phyloP scores from a whole-genome alignment of 2,113 vertebrate species.

The Gallinago media region DNA sequence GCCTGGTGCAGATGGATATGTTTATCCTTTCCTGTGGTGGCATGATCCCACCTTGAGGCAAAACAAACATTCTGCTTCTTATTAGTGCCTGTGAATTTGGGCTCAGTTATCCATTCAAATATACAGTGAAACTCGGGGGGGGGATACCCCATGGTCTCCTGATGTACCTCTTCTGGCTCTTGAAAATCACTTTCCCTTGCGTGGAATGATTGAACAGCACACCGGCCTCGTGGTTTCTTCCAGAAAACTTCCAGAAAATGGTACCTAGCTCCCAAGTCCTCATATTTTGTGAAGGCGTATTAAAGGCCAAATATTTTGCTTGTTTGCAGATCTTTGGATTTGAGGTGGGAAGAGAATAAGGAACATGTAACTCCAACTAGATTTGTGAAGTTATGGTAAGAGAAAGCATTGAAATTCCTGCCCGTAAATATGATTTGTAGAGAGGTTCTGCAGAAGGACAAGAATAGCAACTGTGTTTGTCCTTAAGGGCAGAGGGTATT shows the following conservation, averaged over 20 bases:
- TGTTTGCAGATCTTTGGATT: conserved; percentile 12
- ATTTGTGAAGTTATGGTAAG: conserved; percentile 45
- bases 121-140: not conserved
- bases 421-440: not conserved
- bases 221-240: not conserved
- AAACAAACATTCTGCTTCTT: not conserved
- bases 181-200: not conserved
- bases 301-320: not conserved
- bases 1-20: not conserved
- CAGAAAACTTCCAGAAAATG: not conserved
- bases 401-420: not conserved
- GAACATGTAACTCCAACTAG: not conserved
- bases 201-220: not conserved
- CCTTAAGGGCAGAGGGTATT: not conserved
- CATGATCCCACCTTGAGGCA: not conserved
- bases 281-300: not conserved
- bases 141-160: not conserved
- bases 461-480: not conserved
- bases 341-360: not conserved
- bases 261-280: not conserved
- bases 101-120: not conserved
- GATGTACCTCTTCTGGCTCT: not conserved
- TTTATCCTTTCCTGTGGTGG: not conserved
- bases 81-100: too few relatives aligned
- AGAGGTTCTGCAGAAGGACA: not conserved